These are phyloP conservation scores for Spea hammondii DNA, from an alignment of 2,797 vertebrate species.

Conservation along the genomic window DNA sequence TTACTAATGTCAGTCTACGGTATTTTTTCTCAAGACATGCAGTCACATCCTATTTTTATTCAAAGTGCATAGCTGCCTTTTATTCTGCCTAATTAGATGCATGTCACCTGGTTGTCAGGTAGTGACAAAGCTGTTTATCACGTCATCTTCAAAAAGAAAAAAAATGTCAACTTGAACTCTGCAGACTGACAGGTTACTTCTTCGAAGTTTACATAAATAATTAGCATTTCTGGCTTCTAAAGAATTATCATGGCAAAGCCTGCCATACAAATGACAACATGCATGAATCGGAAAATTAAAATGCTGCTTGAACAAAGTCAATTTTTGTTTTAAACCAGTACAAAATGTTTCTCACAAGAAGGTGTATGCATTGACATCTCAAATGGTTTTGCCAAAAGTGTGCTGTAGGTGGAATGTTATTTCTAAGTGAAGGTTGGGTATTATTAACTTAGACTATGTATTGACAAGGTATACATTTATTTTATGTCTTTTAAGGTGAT, in stretches of 20 bases:
- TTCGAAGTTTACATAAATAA: constrained; percentile 49
- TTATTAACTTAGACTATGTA: no score
- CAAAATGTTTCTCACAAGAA: not conserved
- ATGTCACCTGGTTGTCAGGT: constrained; percentile 37
- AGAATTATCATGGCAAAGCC: constrained; percentile 21
- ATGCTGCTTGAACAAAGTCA: constrained; percentile 11
- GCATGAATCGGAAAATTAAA: not conserved
- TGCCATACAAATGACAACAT: constrained; percentile 30
- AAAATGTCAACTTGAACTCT: constrained; percentile 36
- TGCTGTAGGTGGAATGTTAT: no score
- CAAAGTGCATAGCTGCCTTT: constrained; percentile 29
- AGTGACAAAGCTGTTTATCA: constrained; percentile 48
- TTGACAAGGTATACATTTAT: no score
- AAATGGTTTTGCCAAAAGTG: constrained; percentile 20
- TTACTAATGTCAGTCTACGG: constrained; percentile 7
- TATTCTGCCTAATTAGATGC: constrained; percentile 48
- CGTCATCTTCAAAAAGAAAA: constrained; percentile 4
- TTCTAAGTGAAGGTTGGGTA: no score
- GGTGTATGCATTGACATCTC: not conserved
- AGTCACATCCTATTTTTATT: constrained; percentile 43
- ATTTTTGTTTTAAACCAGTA: constrained; percentile 14
- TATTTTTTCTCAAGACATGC: constrained; percentile 27
- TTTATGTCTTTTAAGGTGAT: no score
- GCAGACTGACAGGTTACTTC: constrained; percentile 29
- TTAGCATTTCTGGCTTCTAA: constrained; percentile 34